Evolutionary conservation across 2,113 vertebrate species (phyloP).

Genomic region (Muntiacus muntjak): DNA sequence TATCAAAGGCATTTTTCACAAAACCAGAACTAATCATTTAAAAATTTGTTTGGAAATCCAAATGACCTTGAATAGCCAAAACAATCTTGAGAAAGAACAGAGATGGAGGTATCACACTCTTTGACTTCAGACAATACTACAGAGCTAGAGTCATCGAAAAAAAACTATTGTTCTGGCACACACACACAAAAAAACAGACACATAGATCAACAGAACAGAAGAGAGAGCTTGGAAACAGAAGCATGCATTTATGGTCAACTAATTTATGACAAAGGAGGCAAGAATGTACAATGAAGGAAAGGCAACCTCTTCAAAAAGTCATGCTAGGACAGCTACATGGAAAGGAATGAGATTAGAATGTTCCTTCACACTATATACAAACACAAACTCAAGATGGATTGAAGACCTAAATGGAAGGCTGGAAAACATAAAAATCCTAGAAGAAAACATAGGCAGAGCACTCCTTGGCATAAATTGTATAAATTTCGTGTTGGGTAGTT

Average conservation of each 20-base stretch:
- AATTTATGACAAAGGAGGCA: neutral
- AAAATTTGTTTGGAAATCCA: neutral
- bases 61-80: neutral
- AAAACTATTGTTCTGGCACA: no score
- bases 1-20: neutral
- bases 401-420: neutral
- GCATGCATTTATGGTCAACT: neutral
- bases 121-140: neutral
- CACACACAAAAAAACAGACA: neutral
- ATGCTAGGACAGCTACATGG: neutral
- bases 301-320: neutral
- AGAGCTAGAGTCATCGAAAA: neutral
- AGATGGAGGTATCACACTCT: neutral
- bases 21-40: neutral
- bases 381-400: neutral
- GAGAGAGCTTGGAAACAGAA: neutral
- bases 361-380: neutral
- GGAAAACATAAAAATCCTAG: neutral
- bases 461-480: neutral
- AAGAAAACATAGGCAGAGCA: neutral
- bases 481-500: neutral
- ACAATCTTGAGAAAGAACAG: neutral
- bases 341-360: neutral
- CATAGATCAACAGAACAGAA: neutral
- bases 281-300: neutral